These are phyloP conservation scores for Sclerodermus sp. DNA, from an alignment of 2,888 invertebrate genomes.

Conservation along the genomic window DNA sequence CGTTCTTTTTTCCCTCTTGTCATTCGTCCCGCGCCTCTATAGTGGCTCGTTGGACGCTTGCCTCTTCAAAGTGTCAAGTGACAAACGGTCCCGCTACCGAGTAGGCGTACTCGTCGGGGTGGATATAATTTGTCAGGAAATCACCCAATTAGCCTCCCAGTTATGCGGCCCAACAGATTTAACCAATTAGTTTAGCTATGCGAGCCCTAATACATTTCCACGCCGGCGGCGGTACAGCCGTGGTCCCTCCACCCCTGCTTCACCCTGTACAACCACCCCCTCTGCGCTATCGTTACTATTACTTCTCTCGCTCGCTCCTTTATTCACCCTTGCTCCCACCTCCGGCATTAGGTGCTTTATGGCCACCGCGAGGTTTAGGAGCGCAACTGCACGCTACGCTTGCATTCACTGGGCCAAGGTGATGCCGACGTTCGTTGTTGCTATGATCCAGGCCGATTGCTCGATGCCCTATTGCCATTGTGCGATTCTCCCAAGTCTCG, in stretches of 20 bases:
- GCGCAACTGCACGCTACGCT: too few relatives aligned
- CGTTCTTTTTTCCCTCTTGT: constrained; percentile 4
- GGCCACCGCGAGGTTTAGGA: too few relatives aligned
- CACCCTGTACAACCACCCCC: constrained; percentile 13
- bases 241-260: constrained; percentile 18
- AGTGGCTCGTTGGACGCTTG: constrained; percentile 29
- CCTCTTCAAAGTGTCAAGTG: constrained; percentile 55
- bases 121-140: constrained; percentile 59
- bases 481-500: too few relatives aligned
- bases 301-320: constrained; percentile 8
- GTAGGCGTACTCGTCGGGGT: constrained; percentile 54
- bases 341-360: too few relatives aligned
- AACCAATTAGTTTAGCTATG: constrained; percentile 59
- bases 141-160: constrained; percentile 59
- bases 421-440: too few relatives aligned
- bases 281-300: constrained; percentile 1
- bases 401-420: too few relatives aligned
- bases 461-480: too few relatives aligned
- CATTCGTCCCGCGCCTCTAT: neutral
- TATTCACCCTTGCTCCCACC: too few relatives aligned
- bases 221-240: constrained; percentile 38
- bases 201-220: constrained; percentile 56
- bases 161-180: constrained; percentile 59
- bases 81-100: constrained; percentile 55
- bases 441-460: neutral